A percentile compares a stretch with the other conserved stretches of the same genome.
These are phyloP conservation scores for Lepidurus arcticus DNA, from an alignment of 1,140 invertebrate genomes.

Conservation along the genomic window DNA sequence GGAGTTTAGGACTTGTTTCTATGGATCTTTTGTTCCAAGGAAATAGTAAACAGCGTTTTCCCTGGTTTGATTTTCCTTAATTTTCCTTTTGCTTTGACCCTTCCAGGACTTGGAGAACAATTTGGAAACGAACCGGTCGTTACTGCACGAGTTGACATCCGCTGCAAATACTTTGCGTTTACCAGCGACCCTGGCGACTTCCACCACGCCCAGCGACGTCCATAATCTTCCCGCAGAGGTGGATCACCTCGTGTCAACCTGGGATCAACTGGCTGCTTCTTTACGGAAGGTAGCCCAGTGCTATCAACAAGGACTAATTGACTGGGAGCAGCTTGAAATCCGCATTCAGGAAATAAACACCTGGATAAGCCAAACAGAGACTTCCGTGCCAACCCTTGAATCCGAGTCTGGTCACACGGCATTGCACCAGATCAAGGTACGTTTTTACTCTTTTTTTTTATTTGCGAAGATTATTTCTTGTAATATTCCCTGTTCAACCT, in stretches of 20 bases:
- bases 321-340: slow-evolving; percentile 9
- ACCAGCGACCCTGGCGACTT: neutral
- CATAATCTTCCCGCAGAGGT: neutral
- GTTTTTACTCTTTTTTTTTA: slow-evolving; percentile 50
- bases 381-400: slow-evolving; percentile 68
- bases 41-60: no score
- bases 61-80: neutral
- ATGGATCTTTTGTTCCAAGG: no score
- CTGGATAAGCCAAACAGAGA: slow-evolving; percentile 59
- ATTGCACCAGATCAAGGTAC: slow-evolving; percentile 73
- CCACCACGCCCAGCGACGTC: neutral
- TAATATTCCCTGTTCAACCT: no score
- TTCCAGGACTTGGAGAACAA: neutral
- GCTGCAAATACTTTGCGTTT: neutral
- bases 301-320: neutral
- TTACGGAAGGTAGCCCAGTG: neutral
- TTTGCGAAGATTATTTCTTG: no score
- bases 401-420: slow-evolving; percentile 71
- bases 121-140: neutral
- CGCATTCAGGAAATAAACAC: neutral
- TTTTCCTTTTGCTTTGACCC: neutral
- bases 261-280: neutral
- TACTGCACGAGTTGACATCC: neutral
- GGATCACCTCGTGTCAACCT: neutral
- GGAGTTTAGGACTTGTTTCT: no score